Conservation (phyloP, 2,113 vertebrate genomes). For the Psilopogon haemacephalus region DNA sequence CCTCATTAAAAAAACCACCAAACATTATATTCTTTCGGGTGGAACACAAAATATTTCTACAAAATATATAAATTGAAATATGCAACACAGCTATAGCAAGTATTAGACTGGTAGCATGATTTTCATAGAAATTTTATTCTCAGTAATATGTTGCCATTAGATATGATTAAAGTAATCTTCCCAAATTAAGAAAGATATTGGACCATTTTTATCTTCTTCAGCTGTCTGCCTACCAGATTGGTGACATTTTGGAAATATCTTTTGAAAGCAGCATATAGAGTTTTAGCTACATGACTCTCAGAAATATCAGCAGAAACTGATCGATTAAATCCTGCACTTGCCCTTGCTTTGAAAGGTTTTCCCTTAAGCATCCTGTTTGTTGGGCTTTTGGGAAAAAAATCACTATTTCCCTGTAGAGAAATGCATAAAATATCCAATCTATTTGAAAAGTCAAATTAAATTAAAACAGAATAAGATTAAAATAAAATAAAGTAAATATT, state of each 20-base stretch:
- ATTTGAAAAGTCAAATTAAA: neutral
- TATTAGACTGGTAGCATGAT: neutral
- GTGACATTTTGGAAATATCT: slow-evolving; percentile 29
- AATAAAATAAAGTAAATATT: neutral
- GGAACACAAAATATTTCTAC: neutral
- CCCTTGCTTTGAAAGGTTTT: neutral
- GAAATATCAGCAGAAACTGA: slow-evolving; percentile 7
- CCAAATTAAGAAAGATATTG: neutral
- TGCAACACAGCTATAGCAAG: fast-evolving
- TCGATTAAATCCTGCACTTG: neutral
- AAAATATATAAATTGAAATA: neutral
- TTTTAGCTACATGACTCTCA: slow-evolving; percentile 27
- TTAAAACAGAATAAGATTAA: neutral
- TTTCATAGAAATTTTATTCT: neutral
- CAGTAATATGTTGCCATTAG: neutral
- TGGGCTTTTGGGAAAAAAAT: neutral
- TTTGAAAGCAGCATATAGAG: slow-evolving; percentile 14
- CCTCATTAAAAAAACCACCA: neutral
- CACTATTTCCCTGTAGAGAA: neutral
- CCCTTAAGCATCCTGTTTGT: neutral
- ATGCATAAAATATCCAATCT: neutral
- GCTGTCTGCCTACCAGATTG: neutral
- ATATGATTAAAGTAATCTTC: neutral
- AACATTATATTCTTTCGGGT: neutral
- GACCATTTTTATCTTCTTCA: neutral